Base-by-base conservation (phyloP, 2,888 invertebrate genomes). In the Trissolcus japonicus region DNA sequence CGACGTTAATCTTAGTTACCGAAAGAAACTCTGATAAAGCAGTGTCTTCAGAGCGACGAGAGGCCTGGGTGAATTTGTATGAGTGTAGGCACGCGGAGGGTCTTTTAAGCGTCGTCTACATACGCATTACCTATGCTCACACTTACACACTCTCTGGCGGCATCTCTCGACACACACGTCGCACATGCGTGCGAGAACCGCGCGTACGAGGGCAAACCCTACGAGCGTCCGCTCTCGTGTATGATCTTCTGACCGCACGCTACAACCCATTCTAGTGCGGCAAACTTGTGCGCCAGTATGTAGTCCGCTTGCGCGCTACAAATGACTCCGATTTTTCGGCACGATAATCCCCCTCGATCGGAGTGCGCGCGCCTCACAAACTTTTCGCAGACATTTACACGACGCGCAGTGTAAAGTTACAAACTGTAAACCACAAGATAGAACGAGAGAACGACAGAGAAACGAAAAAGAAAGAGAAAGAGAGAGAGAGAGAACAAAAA, bases 61-160 rank as follows among this genome's bases (percentile, higher is more conserved):
- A n/a, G 54, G 25, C 25, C 4, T 2, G 25, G 25, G 25, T 54
- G 29, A 54, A 25, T 54, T 51, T 46, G 59, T 63, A 57, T 55
- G 53, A 62, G 71, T 71, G 65, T 73, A 73, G 63, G 35, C 59
- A 51, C 68, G 72, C 72, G 68, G 79, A 83, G 85, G 84, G 83
- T 82, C 84, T 81, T 80, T 85, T 83, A 86, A 86, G 83, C 81
- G 82, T 82, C 83, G 81, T 80, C 81, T 77, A 77, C 82, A 25
- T 25, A 83, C 80, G 74, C 82, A n/a, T n/a, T n/a, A 75, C 68
- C 76, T 68, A 60, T 69, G 68, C 73, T 71, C 55, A 56, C 59
- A 79, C 76, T 62, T 25, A 46, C 50, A 46, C 50, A 56, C 43
- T 35, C 66, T 40, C 35, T 6, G 9, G 9, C 35, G 11, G 35